Base-by-base conservation (phyloP, 1,140 invertebrate species). In the Macrosteles quadrilineatus region DNA sequence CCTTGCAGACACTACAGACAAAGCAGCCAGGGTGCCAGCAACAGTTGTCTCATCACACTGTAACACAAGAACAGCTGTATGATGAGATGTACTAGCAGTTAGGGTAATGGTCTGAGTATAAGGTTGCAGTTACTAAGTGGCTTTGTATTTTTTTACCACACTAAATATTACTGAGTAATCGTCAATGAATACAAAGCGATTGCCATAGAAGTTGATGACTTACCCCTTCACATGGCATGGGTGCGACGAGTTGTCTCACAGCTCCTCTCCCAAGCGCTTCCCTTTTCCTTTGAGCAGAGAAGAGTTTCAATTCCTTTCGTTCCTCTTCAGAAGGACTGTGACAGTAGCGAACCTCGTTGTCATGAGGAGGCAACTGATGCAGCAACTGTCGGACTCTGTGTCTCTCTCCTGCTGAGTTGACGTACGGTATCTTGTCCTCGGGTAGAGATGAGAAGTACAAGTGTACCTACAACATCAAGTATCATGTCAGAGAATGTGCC, bases 351-450 rank as follows among this genome's bases (percentile, higher is more conserved):
- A 93, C 91, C 82, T 91, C 95, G 83, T 96, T 97, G 84, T 98
- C 97, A 83, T 99, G 97, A 14, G 96, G 96, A 55, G 97, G 97
- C 74, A 98, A 85, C 84, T 99, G 97, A 77, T 97, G 93, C 63
- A 98, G 84, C 70, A 99, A 86, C 82, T 98, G 96, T 76, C 93
- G 90, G 43, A 98, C 92, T 63, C 97, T 87, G 81, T 97, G 96
- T 76, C 97, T 89, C 82, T 99, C 97, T 0, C 97, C 97, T 2
- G 91, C 89, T 75, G 94, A 96, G 83, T 97, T 97, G 73, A 98
- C 92, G 80, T 97, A 98, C 55, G 97, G 97, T 67, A 99, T 93
- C 83, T 98, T 98, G 80, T 98, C 95, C 83, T 98, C 96, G 0
- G 96, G 94, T 66, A 99, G 83, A 55, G 90, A 89, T 71, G 93